Evolutionary conservation across 2,888 invertebrate genomes (phyloP), one percentile per base, ranked within the genome.

Genomic region (Caenorhabditis sp.): DNA sequence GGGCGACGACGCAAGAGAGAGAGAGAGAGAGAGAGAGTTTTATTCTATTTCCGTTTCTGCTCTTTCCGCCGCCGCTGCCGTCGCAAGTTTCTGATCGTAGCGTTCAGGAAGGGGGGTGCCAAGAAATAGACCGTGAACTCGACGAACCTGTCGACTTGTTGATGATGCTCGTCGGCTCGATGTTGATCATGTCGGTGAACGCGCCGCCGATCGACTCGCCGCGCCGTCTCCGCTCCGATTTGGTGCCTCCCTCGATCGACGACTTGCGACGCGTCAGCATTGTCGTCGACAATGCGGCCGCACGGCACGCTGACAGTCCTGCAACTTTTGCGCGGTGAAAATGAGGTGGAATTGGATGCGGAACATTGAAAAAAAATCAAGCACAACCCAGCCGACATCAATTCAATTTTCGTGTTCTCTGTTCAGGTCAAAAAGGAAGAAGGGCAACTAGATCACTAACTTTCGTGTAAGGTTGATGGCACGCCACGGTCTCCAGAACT

Each of bases 201-300:
- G 78, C 82, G 50, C 79, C 79, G 37, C 81, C 76, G 17, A 70
- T 82, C 70, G 73, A 73, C 58, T 76, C 82, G 37, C 78, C 81
- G 13, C 72, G 75, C 50, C 65, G 72, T 9, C 74, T 70, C n/a
- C 65, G 61, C 53, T 66, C 77, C 39, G 78, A 32, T 45, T 72
- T 65, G 15, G 52, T 53, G 35, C 72, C n/a, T n/a, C n/a, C 78
- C 15, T 81, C 78, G 41, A 80, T 62, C 24, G 85, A 83, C 30
- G 84, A 83, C 56, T 85, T 86, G 37, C 86, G 80, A 46, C 86
- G 82, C 41, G 86, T 85, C 78, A 87, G 83, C 88, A 88, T 87
- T 68, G 87, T 84, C 58, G 87, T 84, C 61, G 87, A 86, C 75
- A 87, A 83, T 43, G 84, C 83, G 41, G 87, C 87, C 74, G 87